Conservation (phyloP, 37 sponge, comb jelly and placozoan species). For the Tethya wilhelma region DNA sequence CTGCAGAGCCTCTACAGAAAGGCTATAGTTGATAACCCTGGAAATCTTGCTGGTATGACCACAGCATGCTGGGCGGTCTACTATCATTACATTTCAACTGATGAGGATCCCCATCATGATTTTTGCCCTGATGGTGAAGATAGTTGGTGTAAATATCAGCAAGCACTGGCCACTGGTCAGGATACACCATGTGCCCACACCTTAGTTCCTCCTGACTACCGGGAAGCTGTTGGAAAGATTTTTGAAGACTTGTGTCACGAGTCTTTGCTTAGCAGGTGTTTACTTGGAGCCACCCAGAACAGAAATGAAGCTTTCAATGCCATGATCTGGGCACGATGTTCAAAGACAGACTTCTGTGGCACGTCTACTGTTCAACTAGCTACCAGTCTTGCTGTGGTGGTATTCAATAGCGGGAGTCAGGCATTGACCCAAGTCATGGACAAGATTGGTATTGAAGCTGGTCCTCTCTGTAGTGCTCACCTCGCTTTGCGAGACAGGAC, state of each 20-base stretch:
- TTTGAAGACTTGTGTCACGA: background rate
- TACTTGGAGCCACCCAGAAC: conserved; percentile 20
- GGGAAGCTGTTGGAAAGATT: background rate
- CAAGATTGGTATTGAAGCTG: too few species aligned
- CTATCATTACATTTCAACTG: conserved; percentile 3
- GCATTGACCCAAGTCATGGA: too few species aligned
- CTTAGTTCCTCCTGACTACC: background rate
- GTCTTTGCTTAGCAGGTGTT: background rate
- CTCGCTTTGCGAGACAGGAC: too few species aligned
- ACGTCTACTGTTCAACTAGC: too few species aligned
- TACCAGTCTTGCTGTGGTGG: too few species aligned
- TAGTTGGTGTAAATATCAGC: conserved; percentile 4
- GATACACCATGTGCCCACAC: background rate
- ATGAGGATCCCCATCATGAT: conserved; percentile 7
- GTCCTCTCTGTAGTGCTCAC: too few species aligned
- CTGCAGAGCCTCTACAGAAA: conserved; percentile 2
- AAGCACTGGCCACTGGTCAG: background rate
- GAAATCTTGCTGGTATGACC: background rate
- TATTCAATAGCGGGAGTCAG: too few species aligned
- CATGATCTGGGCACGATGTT: background rate
- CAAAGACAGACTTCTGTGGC: too few species aligned
- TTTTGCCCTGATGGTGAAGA: conserved; percentile 2
- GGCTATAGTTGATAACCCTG: background rate
- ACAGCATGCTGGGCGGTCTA: background rate
- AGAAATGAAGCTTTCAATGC: background rate